Evolutionary conservation across 2,888 invertebrate species (phyloP), one percentile per base, ranked within the genome.

Genomic region (Alitta virens): DNA sequence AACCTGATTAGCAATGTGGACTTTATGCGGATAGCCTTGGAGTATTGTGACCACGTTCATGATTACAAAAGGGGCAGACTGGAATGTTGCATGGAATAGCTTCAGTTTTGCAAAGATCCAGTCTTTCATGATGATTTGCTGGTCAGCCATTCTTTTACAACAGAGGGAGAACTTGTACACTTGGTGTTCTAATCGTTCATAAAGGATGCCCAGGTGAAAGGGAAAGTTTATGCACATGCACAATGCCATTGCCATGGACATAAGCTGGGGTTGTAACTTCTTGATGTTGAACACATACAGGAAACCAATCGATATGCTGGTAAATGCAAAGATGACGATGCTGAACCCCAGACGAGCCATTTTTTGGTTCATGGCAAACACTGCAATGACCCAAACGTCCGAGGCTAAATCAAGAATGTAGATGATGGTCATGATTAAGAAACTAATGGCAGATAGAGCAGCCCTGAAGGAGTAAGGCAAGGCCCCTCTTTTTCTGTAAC

Each of bases 71-170:
- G 67, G 64, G 2, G 58, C 63, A 14, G 62, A 67, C 55, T 67
- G 63, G 24, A 67, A 51, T 21, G 63, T 49, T 26, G 62, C 52
- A 33, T 65, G 67, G 16, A 60, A 33, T 21, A 67, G 60, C 33
- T 67, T 65, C 27, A 67, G 27, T 43, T 67, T 65, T 51, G 63
- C 54, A 40, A 63, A 56, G 7, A 43, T 60, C 67, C 67, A 67
- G 33, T 67, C 64, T 7, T 33, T 56, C 46, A 21, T 55, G 42
- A 27, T 43, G 1, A 42, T 12, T 1, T 57, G 49, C 25, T 60
- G 40, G 23, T 38, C 54, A 12, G 21, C 14, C 12, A 26, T 53
- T 43, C 55, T 53, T 24, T 60, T 56, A 56, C 42, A 23, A 23
- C 21, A 21, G 58, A 56, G 18, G 24, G 24, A 5, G 18, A 42